These are phyloP conservation scores for Nomada hirtipes DNA, from an alignment of 2,888 invertebrate species.

Conservation along the genomic window DNA sequence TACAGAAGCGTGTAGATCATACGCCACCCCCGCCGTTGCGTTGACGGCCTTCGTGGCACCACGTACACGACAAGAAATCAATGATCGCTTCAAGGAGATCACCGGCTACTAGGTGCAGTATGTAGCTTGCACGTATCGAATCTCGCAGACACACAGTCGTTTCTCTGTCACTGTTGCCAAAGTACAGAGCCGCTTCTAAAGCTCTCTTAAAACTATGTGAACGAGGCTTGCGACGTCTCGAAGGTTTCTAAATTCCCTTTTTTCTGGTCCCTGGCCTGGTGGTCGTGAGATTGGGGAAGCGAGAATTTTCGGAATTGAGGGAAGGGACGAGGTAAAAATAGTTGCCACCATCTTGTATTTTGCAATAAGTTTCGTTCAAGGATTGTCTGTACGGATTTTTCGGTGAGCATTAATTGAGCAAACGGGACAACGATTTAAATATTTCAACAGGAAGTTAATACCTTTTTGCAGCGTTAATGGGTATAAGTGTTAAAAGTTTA, in stretches of 20 bases:
- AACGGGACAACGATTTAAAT: too few species aligned
- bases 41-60: conserved; percentile 21
- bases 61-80: conserved; percentile 38
- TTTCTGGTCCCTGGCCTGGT: too few species aligned
- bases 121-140: not conserved
- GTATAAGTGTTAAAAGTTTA: too few species aligned
- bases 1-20: conserved; percentile 27
- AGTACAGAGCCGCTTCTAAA: not conserved
- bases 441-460: too few species aligned
- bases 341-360: too few species aligned
- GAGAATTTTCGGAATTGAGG: too few species aligned
- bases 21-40: conserved; percentile 15
- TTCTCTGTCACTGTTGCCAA: not conserved
- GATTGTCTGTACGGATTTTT: too few species aligned
- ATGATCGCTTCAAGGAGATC: conserved; percentile 37
- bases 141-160: not conserved
- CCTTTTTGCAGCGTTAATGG: too few species aligned
- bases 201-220: not conserved
- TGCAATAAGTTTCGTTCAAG: too few species aligned
- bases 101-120: not conserved
- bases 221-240: not conserved
- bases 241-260: not conserved
- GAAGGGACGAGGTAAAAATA: too few species aligned
- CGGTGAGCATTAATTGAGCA: too few species aligned
- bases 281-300: too few species aligned